These are phyloP conservation scores for Helicolenus hilgendorfi DNA, from an alignment of 2,797 vertebrate genomes.

Conservation along the genomic window DNA sequence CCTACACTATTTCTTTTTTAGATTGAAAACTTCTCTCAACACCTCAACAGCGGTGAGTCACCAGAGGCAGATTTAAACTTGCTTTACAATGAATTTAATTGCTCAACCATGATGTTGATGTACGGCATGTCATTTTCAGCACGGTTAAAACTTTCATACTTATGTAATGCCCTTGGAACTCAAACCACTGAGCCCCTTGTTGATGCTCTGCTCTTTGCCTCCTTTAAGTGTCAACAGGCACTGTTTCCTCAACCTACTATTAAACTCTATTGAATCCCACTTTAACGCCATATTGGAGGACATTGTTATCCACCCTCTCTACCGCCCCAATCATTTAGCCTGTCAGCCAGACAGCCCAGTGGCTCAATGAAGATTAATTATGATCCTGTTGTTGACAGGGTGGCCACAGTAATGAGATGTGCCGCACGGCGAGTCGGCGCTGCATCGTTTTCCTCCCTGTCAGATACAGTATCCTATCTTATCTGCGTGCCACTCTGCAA, in stretches of 20 bases:
- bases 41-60: background rate
- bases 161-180: background rate
- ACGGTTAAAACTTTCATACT: background rate
- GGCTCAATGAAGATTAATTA: conserved; percentile 84
- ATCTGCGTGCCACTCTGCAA: conserved; percentile 30
- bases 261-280: conserved; percentile 58
- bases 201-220: conserved; percentile 14
- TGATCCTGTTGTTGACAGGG: conserved; percentile 64
- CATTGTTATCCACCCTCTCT: conserved; percentile 54
- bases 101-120: background rate
- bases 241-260: conserved; percentile 33
- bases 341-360: conserved; percentile 68
- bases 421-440: conserved; percentile 41
- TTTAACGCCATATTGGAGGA: conserved; percentile 62
- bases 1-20: background rate
- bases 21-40: background rate
- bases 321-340: conserved; percentile 76
- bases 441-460: conserved; percentile 54
- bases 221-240: conserved; percentile 23
- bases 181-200: background rate
- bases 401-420: conserved; percentile 76
- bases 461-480: conserved; percentile 47
- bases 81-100: background rate
- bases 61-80: conserved; percentile 8
- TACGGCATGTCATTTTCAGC: background rate